These are phyloP conservation scores for Caenorhabditis remanei DNA, from an alignment of 1,140 invertebrate genomes.

Conservation along the genomic window DNA sequence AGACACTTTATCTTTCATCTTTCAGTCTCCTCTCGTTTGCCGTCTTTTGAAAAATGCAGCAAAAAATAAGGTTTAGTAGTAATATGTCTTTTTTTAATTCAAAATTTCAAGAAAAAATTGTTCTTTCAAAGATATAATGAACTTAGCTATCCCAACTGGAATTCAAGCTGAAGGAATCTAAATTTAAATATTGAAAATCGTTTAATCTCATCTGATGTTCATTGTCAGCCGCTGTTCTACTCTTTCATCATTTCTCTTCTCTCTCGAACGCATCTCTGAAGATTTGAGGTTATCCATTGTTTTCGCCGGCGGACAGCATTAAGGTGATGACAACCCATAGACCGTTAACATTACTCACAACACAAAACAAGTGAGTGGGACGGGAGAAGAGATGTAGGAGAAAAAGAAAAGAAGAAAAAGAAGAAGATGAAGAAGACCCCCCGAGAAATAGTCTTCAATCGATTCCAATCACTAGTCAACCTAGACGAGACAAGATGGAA, in stretches of 20 bases:
- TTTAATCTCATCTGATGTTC: not conserved
- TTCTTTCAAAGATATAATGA: no score
- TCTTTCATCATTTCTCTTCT: not conserved
- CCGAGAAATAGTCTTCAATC: conserved; percentile 47
- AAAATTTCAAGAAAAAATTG: no score
- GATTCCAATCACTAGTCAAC: conserved; percentile 54
- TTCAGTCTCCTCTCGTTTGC: no score
- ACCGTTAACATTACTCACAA: conserved; percentile 56
- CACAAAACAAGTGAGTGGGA: conserved; percentile 8
- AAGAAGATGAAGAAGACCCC: conserved; percentile 29
- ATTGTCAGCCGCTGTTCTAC: not conserved
- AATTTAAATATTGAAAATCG: no score
- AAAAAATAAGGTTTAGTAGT: no score
- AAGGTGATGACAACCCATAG: conserved; percentile 55
- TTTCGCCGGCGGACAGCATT: conserved; percentile 31
- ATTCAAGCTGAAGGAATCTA: no score
- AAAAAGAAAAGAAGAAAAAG: not conserved
- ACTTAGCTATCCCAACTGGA: no score
- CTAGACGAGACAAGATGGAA: conserved; percentile 41
- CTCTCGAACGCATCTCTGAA: conserved; percentile 17
- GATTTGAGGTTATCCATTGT: conserved; percentile 53
- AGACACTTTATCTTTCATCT: no score
- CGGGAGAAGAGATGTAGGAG: not conserved
- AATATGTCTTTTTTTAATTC: no score
- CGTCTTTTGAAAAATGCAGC: no score